Conservation (phyloP, 2,797 vertebrate species). For the Hafferia zeledoni region DNA sequence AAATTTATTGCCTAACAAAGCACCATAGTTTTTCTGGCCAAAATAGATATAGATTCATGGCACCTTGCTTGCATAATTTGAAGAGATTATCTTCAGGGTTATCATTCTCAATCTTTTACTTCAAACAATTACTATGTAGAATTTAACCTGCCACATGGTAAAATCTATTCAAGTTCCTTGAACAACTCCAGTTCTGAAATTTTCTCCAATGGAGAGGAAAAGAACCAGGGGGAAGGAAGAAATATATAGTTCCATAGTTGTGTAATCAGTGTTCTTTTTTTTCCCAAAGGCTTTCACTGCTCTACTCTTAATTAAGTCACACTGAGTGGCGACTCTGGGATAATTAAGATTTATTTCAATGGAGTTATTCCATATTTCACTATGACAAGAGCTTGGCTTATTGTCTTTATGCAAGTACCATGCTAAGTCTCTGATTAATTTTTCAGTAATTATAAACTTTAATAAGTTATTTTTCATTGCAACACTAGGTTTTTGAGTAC, state of each 20-base stretch:
- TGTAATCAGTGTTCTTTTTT: not conserved
- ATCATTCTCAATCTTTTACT: not conserved
- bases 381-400: conserved; percentile 51
- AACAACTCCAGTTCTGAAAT: not conserved
- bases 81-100: conserved; percentile 47
- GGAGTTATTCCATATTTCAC: conserved; percentile 57
- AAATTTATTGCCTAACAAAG: conserved; percentile 25
- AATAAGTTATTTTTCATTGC: conserved; percentile 44
- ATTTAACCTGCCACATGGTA: not conserved
- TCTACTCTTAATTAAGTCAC: conserved; percentile 60
- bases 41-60: conserved; percentile 29
- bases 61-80: conserved; percentile 44
- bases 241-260: not conserved
- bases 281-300: conserved; percentile 5
- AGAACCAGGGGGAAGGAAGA: not conserved
- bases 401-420: conserved; percentile 38
- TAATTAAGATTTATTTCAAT: conserved; percentile 69
- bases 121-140: not conserved
- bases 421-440: conserved; percentile 50
- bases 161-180: not conserved
- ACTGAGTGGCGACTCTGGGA: conserved; percentile 20
- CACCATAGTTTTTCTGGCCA: conserved; percentile 25
- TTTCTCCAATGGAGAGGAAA: not conserved
- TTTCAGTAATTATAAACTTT: conserved; percentile 57
- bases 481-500: conserved; percentile 23